Conservation (phyloP, 2,888 invertebrate genomes). For the Tetranychus piercei region DNA sequence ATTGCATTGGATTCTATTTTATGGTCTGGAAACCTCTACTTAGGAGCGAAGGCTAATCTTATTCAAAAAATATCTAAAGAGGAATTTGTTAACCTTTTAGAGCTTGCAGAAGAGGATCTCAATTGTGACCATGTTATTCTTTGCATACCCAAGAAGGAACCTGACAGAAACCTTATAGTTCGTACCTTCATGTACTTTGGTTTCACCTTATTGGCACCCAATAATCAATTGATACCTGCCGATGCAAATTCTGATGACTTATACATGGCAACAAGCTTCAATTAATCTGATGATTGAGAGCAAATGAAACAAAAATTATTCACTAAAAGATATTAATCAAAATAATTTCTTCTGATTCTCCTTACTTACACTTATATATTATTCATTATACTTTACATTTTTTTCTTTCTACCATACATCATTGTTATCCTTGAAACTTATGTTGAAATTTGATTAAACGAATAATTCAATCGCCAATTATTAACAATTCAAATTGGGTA, state of each 20-base stretch:
- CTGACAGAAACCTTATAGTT: not conserved
- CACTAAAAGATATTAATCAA: not conserved
- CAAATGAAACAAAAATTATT: not conserved
- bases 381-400: not conserved
- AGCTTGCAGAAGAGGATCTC: slow-evolving; percentile 1
- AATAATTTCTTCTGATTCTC: not conserved
- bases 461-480: not conserved
- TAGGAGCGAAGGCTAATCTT: not conserved
- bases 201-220: not conserved
- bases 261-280: not conserved
- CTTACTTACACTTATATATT: not conserved
- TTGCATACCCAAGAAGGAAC: not conserved
- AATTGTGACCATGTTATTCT: not conserved
- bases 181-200: slow-evolving; percentile 6
- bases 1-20: not conserved
- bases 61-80: slow-evolving; percentile 2
- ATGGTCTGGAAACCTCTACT: not conserved
- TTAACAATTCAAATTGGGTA: not conserved
- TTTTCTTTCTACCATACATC: not conserved
- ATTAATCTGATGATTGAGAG: not conserved
- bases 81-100: slow-evolving; percentile 1
- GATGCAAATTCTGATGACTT: not conserved
- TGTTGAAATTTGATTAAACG: not conserved
- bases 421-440: not conserved
- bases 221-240: not conserved